A percentile compares a stretch with the other conserved stretches of the same genome.
Conservation (phyloP, 2,113 vertebrate genomes). For the Loxodonta africana region DNA sequence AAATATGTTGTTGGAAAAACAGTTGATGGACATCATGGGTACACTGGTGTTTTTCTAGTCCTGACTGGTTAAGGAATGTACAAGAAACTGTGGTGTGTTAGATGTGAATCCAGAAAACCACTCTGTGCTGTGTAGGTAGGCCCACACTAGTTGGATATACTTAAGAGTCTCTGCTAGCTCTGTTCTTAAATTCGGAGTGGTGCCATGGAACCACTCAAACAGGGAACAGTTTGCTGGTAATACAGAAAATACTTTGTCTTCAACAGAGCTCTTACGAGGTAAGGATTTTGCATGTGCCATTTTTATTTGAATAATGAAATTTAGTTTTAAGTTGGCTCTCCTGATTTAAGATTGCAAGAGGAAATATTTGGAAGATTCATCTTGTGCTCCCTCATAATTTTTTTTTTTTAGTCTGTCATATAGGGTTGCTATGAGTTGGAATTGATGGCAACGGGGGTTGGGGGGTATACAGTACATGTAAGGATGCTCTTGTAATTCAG, state of each 20-base stretch:
- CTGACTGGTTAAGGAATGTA: slow-evolving; percentile 22
- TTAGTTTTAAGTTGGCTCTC: background rate
- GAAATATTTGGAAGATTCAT: slow-evolving; percentile 49
- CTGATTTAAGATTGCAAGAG: slow-evolving; percentile 45
- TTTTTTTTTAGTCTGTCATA: background rate
- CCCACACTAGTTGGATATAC: background rate
- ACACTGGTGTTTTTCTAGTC: slow-evolving; percentile 28
- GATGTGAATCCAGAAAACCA: background rate
- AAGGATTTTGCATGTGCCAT: background rate
- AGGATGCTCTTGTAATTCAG: slow-evolving; percentile 10
- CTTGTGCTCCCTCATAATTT: slow-evolving; percentile 8
- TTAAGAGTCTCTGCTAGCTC: background rate
- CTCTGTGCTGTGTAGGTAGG: background rate
- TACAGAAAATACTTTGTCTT: slow-evolving; percentile 37
- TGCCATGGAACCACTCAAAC: background rate
- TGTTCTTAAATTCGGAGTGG: background rate
- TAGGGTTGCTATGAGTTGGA: no score
- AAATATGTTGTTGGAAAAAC: slow-evolving; percentile 74
- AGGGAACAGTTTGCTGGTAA: background rate
- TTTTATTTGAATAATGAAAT: slow-evolving; percentile 64
- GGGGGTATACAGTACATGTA: no score
- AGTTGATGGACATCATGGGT: background rate
- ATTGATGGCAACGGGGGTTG: no score
- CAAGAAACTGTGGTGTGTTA: background rate
- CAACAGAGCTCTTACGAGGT: background rate